These are phyloP conservation scores for Cercopithecus mitis DNA, from an alignment of 2,797 vertebrate genomes.

Conservation along the genomic window DNA sequence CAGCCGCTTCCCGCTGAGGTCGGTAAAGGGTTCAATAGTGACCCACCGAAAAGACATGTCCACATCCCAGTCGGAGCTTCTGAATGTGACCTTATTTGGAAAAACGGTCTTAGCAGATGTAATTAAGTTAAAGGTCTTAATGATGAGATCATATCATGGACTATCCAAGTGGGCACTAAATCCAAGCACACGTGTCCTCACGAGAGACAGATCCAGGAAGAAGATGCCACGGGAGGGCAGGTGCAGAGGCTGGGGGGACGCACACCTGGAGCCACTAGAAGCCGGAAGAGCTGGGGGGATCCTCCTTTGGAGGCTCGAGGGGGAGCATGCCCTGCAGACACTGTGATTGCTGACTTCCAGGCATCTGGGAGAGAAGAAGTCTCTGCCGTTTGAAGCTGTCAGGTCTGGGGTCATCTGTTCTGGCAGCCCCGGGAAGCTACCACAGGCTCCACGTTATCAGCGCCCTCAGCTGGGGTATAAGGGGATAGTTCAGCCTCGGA, in stretches of 20 bases:
- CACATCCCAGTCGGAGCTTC: neutral
- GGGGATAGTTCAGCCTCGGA: too few relatives aligned
- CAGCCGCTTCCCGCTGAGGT: neutral
- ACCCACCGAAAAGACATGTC: fast-evolving
- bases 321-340: fast-evolving
- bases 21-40: neutral
- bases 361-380: neutral
- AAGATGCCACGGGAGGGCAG: fast-evolving
- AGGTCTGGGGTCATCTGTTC: neutral
- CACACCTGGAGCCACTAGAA: fast-evolving
- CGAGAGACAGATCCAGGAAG: neutral
- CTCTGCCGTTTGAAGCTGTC: too few relatives aligned
- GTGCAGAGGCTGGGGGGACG: fast-evolving
- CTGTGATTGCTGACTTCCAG: neutral
- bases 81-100: too few relatives aligned
- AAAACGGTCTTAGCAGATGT: neutral
- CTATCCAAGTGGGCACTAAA: neutral
- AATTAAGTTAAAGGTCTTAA: neutral
- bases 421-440: fast-evolving
- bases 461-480: neutral
- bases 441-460: fast-evolving
- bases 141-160: neutral
- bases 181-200: neutral
- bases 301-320: fast-evolving
- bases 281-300: too few relatives aligned